Percentiles rank a stretch among this genome's conserved stretches.
Conservation (phyloP, 2,797 vertebrate species). For the Siniperca scherzeri region DNA sequence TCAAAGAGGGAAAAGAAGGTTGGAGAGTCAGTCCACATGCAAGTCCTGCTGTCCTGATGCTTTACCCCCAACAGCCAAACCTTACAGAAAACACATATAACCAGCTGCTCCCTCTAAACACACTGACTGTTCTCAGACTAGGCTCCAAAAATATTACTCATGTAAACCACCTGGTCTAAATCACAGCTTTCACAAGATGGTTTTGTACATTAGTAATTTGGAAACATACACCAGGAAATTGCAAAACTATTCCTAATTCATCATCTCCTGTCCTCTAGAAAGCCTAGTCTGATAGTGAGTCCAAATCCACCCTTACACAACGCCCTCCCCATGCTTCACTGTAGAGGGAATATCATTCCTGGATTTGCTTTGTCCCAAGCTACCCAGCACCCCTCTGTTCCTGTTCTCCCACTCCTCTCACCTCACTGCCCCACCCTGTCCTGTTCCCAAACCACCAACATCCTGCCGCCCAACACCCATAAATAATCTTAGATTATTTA, state of each 20-base stretch:
- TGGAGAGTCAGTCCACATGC: constrained; percentile 62
- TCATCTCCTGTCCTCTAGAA: constrained; percentile 44
- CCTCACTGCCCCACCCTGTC: constrained; percentile 47
- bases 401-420: constrained; percentile 54
- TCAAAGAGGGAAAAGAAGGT: constrained; percentile 59
- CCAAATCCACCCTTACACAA: constrained; percentile 50
- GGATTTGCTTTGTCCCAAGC: constrained; percentile 74
- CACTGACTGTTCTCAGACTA: constrained; percentile 87
- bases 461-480: constrained; percentile 61
- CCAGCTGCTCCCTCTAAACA: constrained; percentile 71
- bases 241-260: constrained; percentile 14
- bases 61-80: constrained; percentile 66
- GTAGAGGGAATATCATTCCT: constrained; percentile 76
- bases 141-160: constrained; percentile 60
- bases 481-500: constrained; percentile 86
- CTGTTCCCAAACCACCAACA: constrained; percentile 52
- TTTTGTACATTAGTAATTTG: constrained; percentile 33
- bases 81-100: constrained; percentile 69
- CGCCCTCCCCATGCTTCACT: constrained; percentile 65
- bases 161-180: constrained; percentile 39
- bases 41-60: constrained; percentile 80
- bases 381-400: constrained; percentile 64
- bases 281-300: constrained; percentile 85
- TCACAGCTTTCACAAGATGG: constrained; percentile 32
- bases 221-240: constrained; percentile 15